Evolutionary conservation across 2,113 vertebrate species (phyloP).

Genomic region (Cottus gobio): DNA sequence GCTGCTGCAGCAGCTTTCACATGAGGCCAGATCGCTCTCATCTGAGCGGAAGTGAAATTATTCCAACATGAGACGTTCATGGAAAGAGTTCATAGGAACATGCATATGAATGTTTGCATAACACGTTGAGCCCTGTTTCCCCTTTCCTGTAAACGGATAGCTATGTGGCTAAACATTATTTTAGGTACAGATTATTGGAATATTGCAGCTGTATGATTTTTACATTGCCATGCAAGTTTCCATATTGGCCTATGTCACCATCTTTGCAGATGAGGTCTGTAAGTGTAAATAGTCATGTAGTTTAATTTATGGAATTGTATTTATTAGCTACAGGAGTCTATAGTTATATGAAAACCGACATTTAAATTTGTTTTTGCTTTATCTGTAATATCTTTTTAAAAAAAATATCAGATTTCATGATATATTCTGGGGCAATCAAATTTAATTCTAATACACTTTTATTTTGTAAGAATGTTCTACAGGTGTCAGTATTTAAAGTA

Average conservation of each 20-base stretch:
- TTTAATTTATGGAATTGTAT: neutral
- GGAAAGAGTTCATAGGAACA: conserved; percentile 58
- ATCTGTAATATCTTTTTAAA: neutral
- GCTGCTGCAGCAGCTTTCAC: conserved; percentile 31
- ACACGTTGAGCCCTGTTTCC: conserved; percentile 29
- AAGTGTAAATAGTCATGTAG: neutral
- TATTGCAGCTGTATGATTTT: conserved; percentile 10
- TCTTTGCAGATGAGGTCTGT: neutral
- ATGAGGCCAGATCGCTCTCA: conserved; percentile 19
- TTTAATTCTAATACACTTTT: neutral
- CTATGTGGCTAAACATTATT: conserved; percentile 39
- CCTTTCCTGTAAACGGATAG: conserved; percentile 36
- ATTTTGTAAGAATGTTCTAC: neutral
- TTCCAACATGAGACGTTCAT: conserved; percentile 48
- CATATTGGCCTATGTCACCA: neutral
- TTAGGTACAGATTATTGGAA: conserved; percentile 17
- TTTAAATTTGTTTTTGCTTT: neutral
- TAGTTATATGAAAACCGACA: neutral
- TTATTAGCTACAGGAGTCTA: neutral
- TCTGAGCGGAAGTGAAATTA: conserved; percentile 44
- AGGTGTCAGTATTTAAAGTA: conserved; percentile 7
- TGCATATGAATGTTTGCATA: conserved; percentile 22
- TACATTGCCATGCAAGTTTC: conserved; percentile 7
- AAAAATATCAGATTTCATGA: neutral
- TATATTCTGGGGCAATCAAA: neutral